phyloP scores from a whole-genome alignment of 2,888 invertebrate species.

The Lepidocyrtoides sp. region DNA sequence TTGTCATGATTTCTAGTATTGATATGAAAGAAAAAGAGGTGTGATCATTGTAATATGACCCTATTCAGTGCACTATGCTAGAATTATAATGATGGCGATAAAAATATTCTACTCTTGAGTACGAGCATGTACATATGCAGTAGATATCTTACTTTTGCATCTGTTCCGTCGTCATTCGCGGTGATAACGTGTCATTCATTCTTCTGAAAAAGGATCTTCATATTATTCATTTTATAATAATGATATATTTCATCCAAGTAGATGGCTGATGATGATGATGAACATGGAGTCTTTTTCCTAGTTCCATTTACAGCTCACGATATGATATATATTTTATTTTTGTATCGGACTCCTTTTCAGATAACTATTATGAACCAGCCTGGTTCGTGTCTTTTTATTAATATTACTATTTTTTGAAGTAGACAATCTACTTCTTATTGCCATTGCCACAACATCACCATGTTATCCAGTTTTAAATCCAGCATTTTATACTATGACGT shows the following conservation, averaged over 20 bases:
- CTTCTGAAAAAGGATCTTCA: slow-evolving; percentile 6
- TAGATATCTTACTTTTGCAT: slow-evolving; percentile 42
- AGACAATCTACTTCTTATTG: background rate
- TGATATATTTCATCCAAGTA: background rate
- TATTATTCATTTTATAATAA: slow-evolving; percentile 10
- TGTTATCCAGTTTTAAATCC: background rate
- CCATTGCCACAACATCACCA: background rate
- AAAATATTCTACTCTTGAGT: background rate
- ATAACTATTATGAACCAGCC: too few relatives aligned
- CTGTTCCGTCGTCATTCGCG: slow-evolving; percentile 45
- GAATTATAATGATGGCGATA: background rate
- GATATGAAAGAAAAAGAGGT: slow-evolving; percentile 68
- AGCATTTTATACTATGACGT: background rate
- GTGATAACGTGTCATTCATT: slow-evolving; percentile 67
- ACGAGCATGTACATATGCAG: too few relatives aligned
- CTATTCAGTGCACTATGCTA: slow-evolving; percentile 15
- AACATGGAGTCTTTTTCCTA: background rate
- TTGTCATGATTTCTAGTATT: slow-evolving; percentile 45
- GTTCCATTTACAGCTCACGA: too few relatives aligned
- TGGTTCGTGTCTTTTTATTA: background rate
- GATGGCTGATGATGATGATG: background rate
- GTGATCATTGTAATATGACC: slow-evolving; percentile 75
- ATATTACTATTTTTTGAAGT: background rate
- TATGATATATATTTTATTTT: too few relatives aligned
- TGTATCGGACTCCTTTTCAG: too few relatives aligned